A percentile compares a stretch with the other conserved stretches of the same genome.
These are phyloP conservation scores for Gallinago media DNA, from an alignment of 2,113 vertebrate species.

Conservation along the genomic window DNA sequence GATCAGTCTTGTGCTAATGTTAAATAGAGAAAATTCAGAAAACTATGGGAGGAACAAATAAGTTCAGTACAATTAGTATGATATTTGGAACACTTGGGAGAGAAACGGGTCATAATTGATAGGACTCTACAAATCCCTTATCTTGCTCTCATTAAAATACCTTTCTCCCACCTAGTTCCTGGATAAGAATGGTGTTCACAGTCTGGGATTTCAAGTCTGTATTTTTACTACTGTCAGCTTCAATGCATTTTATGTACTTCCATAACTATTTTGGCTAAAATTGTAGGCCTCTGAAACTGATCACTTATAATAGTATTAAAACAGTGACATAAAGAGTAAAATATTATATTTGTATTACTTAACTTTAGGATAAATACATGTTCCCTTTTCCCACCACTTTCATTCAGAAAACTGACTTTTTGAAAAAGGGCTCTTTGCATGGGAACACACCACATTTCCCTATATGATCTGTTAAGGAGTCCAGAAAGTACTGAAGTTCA, in stretches of 20 bases:
- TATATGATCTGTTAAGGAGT: rapidly evolving
- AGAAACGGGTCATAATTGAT: neutral
- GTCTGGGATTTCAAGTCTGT: neutral
- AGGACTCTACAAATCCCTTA: neutral
- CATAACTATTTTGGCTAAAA: neutral
- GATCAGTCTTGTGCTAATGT: neutral
- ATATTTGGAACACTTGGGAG: neutral
- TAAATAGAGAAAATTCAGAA: neutral
- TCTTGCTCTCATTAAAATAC: neutral
- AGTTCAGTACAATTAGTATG: neutral
- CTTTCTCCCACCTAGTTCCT: neutral
- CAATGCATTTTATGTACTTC: neutral
- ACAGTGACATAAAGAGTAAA: neutral
- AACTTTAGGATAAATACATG: neutral
- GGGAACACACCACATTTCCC: rapidly evolving
- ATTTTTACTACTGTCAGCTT: neutral
- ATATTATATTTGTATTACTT: neutral
- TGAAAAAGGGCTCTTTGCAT: neutral
- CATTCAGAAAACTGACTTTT: neutral
- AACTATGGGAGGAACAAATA: neutral
- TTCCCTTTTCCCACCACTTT: neutral
- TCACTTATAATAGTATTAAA: neutral
- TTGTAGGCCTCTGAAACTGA: neutral
- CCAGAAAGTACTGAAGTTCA: neutral
- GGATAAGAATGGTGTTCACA: neutral